phyloP scores from a whole-genome alignment of 2,113 vertebrate species.

The Tachysurus fulvidraco region DNA sequence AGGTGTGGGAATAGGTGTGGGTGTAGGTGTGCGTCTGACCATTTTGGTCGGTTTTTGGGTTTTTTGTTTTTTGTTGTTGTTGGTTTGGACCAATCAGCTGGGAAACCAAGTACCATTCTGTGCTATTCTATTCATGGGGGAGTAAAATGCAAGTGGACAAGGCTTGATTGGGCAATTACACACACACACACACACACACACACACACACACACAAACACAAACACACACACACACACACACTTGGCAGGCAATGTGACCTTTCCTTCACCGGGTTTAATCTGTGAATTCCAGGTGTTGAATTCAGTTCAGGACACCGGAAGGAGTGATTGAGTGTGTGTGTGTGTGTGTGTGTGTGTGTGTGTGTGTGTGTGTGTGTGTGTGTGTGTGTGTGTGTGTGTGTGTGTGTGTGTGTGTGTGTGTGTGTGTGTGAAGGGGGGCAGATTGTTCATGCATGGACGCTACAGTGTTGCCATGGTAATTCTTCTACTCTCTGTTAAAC shows the following conservation, averaged over 20 bases:
- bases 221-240: background rate
- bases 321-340: constrained; percentile 20
- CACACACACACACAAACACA: constrained; percentile 30
- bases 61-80: no score
- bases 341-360: background rate
- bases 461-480: constrained; percentile 83
- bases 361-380: no score
- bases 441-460: constrained; percentile 49
- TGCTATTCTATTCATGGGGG: constrained; percentile 37
- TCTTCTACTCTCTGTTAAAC: constrained; percentile 76
- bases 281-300: constrained; percentile 26
- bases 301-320: constrained; percentile 15
- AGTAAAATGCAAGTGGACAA: constrained; percentile 53
- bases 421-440: background rate
- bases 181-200: constrained; percentile 58
- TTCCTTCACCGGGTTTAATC: constrained; percentile 56
- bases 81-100: constrained; percentile 18
- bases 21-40: background rate
- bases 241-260: constrained; percentile 72
- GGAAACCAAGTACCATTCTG: constrained; percentile 2
- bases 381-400: constrained; percentile 10
- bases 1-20: background rate
- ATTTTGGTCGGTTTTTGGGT: constrained; percentile 29
- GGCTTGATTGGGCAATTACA: constrained; percentile 68
- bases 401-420: no score